Base-by-base conservation (phyloP, 2,888 invertebrate species). In the Xestobium rufovillosum region DNA sequence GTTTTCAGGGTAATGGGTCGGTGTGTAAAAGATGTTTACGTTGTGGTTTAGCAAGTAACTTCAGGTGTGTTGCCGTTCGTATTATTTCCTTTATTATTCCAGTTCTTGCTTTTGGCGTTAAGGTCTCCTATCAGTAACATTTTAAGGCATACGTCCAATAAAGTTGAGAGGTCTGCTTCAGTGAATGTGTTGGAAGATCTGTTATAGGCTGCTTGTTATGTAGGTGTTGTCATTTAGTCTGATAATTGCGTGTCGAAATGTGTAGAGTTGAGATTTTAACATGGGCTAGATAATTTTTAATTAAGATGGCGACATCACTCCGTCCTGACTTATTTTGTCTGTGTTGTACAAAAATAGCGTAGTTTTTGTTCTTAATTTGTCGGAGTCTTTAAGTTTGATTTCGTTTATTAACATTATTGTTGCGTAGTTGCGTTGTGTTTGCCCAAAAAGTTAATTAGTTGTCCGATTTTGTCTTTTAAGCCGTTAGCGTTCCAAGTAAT, bases 401-500 rank as follows among this genome's bases (percentile, higher is more conserved):
- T 38, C 38, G 6, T 9, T 29, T 4, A 38, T 29, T 11, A 28
- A 8, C 25, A 38, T 34, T 9, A 34, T 17, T 10, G n/a, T n/a
- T n/a, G n/a, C n/a, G n/a, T n/a, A n/a, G 33, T 34, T 19, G 34
- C 25, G 10, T 14, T 19, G 3, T 34, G 10, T 10, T 10, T 10
- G 4, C 30, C 8, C 29, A 33, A n/a, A 10, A 29, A 32, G 1
- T 23, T 10, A 9, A 33, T 32, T 4, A 37, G 12, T 13, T 13
- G 12, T 3, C 4, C 10, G 14, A 31, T 4, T 16, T 33, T 32
- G 11, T 9, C 10, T 8, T 2, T 2, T 1, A 38, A n/a, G 3
- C 28, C 33, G 14, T 33, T 33, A 1, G 33, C 32, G 23, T 38
- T 38, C 38, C 33, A 34, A n/a, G n/a, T n/a, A n/a, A n/a, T n/a